Base-by-base conservation (phyloP, 2,888 invertebrate species). In the Cephus rjabovi region DNA sequence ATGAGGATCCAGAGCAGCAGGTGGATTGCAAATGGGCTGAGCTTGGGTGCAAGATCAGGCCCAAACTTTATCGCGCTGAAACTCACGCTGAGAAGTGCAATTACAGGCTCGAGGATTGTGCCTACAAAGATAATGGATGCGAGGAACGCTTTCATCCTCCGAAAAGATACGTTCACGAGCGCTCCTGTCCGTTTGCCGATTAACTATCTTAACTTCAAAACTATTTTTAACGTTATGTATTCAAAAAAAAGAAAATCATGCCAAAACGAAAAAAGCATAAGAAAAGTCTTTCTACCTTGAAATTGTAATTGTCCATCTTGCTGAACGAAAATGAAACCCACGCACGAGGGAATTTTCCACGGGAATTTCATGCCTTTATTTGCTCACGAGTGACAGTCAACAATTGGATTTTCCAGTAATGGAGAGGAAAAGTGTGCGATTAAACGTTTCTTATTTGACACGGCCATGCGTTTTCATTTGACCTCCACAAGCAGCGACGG, bases 71-170 rank as follows among this genome's bases (percentile, higher is more conserved):
- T 35, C 83, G 84, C 2, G 83, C 82, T 40, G 77, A 84, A 11
- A 78, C 23, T 4, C 90, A 90, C 79, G 89, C 88, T 56, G 84
- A 83, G 73, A 89, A 88, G 69, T 91, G 90, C 78, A 88, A 88
- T 82, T 89, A 90, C 82, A 85, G 81, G n/a, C 84, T 83, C 84
- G 85, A 87, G 73, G 81, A 85, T 33, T 89, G 89, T 75, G 15
- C 69, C n/a, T 88, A 82, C 78, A 82, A 80, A 37, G 11, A 83
- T 23, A 71, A 84, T 34, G 88, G 87, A 30, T 90, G 89, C 77
- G 70, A 74, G 6, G 86, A 79, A 0, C 40, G 79, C 30, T 74
- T 89, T 6, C 81, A 83, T 0, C 84, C 82, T 11, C 12, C 83
- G 0, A 81, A 78, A 33, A 87, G 77, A 83, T 84, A 77, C 75